Conservation (phyloP, 2,888 invertebrate genomes). For the Ornithoptera alexandrae region DNA sequence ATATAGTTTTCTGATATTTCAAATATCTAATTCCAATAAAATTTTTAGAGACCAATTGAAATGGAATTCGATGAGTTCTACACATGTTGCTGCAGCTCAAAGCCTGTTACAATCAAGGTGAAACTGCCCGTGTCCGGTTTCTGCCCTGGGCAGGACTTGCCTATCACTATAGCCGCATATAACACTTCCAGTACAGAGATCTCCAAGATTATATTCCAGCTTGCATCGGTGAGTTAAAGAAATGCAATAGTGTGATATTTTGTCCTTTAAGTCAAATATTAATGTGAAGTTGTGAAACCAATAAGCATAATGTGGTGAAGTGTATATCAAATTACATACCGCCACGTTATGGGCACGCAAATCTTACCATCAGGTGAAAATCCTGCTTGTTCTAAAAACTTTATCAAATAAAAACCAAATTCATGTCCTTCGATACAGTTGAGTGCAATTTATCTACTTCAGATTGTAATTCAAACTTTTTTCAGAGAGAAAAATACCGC, state of each 20-base stretch:
- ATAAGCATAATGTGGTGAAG: too few relatives aligned
- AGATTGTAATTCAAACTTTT: background rate
- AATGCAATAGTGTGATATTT: too few relatives aligned
- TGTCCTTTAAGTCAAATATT: too few relatives aligned
- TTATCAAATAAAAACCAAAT: too few relatives aligned
- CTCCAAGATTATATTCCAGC: conserved; percentile 47
- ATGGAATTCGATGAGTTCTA: conserved; percentile 55
- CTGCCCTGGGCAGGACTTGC: conserved; percentile 56
- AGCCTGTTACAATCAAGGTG: conserved; percentile 41
- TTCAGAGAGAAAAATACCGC: conserved; percentile 51
- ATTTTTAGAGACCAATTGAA: conserved; percentile 47
- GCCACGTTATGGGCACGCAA: too few relatives aligned
- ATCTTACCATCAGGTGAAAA: too few relatives aligned
- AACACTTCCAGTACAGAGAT: conserved; percentile 53
- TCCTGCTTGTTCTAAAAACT: too few relatives aligned
- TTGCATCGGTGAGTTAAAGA: conserved; percentile 43
- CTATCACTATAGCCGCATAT: conserved; percentile 44
- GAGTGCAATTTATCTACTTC: too few relatives aligned
- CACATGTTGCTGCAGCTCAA: conserved; percentile 44
- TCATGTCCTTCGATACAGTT: too few relatives aligned
- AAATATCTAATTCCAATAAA: background rate
- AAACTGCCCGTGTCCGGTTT: conserved; percentile 50
- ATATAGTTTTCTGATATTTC: too few relatives aligned
- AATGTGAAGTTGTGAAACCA: too few relatives aligned
- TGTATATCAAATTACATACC: too few relatives aligned